Conservation (phyloP, 2,113 vertebrate genomes). For the Phylloscopus trochiloides region DNA sequence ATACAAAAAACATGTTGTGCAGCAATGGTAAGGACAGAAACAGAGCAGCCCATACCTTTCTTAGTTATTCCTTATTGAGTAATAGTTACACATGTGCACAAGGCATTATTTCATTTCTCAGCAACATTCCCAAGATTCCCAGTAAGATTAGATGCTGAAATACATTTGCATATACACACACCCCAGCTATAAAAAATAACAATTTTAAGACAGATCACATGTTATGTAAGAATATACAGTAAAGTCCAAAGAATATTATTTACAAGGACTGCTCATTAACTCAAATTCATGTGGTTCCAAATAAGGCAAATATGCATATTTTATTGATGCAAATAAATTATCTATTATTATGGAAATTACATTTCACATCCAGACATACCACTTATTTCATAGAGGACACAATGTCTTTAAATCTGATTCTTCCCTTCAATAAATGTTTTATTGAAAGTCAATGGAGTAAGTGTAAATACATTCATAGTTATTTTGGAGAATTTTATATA, state of each 20-base stretch:
- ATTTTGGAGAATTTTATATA: not conserved
- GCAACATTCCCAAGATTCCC: not conserved
- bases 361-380: not conserved
- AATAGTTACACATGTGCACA: not conserved
- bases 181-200: not conserved
- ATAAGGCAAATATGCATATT: not conserved
- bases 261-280: not conserved
- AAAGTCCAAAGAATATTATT: not conserved
- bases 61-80: not conserved
- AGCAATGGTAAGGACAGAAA: not conserved
- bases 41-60: not conserved
- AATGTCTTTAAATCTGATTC: not conserved
- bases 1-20: not conserved
- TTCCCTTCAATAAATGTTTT: not conserved
- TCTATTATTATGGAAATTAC: not conserved
- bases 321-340: not conserved
- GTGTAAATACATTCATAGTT: not conserved
- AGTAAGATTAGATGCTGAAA: not conserved
- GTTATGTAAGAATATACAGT: not conserved
- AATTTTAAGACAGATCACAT: not conserved
- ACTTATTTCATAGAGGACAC: conserved; percentile 2
- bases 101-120: not conserved
- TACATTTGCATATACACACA: not conserved
- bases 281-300: not conserved
- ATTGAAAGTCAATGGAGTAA: not conserved